phyloP scores from a whole-genome alignment of 2,797 vertebrate species.

The Melanotaenia maccullochi region DNA sequence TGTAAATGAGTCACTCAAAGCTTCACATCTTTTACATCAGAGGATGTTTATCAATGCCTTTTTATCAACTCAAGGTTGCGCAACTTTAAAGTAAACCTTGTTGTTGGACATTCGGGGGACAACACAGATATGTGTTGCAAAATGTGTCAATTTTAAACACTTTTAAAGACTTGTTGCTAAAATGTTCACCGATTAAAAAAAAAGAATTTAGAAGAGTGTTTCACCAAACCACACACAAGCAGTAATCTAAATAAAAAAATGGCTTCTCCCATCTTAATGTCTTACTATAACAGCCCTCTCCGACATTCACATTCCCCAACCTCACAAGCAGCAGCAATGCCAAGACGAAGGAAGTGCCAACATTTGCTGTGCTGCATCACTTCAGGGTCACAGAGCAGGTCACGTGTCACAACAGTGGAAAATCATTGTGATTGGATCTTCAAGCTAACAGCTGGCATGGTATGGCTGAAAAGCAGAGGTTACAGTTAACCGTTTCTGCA shows the following conservation, averaged over 20 bases:
- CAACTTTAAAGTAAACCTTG: background rate
- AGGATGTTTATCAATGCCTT: background rate
- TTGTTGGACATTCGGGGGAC: background rate
- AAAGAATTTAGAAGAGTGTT: conserved; percentile 3
- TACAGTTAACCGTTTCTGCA: conserved; percentile 70
- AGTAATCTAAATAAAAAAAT: conserved; percentile 23
- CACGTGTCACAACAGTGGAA: conserved; percentile 87
- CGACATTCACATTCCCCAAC: conserved; percentile 45
- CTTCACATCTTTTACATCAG: background rate
- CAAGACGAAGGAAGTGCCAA: conserved; percentile 76
- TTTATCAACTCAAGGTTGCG: background rate
- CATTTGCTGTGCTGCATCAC: conserved; percentile 77
- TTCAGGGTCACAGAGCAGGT: conserved; percentile 82
- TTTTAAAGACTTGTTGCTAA: background rate
- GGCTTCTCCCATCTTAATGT: conserved; percentile 29
- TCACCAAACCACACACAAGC: conserved; percentile 21
- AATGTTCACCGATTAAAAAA: background rate
- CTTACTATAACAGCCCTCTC: conserved; percentile 32
- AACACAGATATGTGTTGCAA: background rate
- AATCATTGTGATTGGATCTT: conserved; percentile 85
- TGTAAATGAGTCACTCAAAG: background rate
- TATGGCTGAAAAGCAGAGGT: conserved; percentile 74
- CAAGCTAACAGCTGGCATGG: conserved; percentile 81
- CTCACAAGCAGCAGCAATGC: conserved; percentile 42
- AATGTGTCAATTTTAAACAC: too few relatives aligned